These are phyloP conservation scores for Cynocephalus volans DNA, from an alignment of 2,113 vertebrate genomes.

Conservation along the genomic window DNA sequence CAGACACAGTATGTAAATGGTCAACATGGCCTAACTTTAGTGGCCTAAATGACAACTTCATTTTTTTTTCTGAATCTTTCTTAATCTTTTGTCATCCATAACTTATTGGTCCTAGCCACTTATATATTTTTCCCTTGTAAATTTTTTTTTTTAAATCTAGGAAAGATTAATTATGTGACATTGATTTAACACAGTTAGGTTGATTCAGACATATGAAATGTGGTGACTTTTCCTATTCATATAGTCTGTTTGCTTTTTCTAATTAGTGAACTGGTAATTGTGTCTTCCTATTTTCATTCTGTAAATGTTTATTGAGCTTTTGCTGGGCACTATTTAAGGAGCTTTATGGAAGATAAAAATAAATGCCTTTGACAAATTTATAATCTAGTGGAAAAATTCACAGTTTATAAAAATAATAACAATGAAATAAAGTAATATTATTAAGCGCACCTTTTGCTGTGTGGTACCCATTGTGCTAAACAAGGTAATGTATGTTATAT, in stretches of 20 bases:
- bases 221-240: conserved; percentile 52
- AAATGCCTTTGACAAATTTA: conserved; percentile 37
- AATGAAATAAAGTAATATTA: conserved; percentile 58
- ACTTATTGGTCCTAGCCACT: neutral
- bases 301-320: conserved; percentile 69
- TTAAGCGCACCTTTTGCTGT: neutral
- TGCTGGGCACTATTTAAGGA: conserved; percentile 58
- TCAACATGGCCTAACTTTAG: conserved; percentile 43
- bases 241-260: conserved; percentile 73
- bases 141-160: neutral
- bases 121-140: neutral
- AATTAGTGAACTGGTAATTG: conserved; percentile 71
- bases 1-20: neutral
- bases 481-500: conserved; percentile 9
- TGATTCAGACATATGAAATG: conserved; percentile 57
- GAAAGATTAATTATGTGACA: conserved; percentile 54
- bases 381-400: neutral
- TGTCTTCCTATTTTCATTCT: conserved; percentile 68
- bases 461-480: neutral
- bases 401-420: conserved; percentile 56
- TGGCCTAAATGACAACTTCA: neutral
- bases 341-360: conserved; percentile 46
- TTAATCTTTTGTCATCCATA: neutral
- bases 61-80: conserved; percentile 50
- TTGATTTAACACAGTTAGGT: conserved; percentile 42